Conservation (phyloP, 1,140 invertebrate genomes). For the Drosophila nigrodunni region DNA sequence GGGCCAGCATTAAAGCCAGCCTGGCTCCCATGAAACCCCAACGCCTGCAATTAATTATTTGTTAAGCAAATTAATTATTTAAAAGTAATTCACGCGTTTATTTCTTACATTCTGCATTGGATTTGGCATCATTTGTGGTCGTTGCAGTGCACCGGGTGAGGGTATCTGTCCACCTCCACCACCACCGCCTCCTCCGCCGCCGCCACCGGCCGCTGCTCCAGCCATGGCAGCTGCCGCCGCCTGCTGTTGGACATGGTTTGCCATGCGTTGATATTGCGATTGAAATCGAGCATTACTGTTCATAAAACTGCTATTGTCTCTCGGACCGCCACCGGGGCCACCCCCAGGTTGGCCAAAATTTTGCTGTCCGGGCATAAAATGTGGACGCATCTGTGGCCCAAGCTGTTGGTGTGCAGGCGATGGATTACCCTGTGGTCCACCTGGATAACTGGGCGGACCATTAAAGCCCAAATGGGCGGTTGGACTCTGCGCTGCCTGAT, state of each 20-base stretch:
- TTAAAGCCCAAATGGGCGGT: conserved; percentile 80
- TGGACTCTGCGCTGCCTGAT: conserved; percentile 83
- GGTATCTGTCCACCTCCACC: conserved; percentile 76
- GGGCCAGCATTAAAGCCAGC: conserved; percentile 82
- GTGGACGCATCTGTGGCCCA: conserved; percentile 79
- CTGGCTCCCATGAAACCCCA: conserved; percentile 84
- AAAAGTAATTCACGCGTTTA: background rate
- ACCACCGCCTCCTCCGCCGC: conserved; percentile 56
- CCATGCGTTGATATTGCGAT: conserved; percentile 81
- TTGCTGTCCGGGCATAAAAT: conserved; percentile 82
- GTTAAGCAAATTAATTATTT: background rate
- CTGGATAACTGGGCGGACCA: conserved; percentile 80
- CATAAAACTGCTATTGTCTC: conserved; percentile 74
- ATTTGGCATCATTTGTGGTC: conserved; percentile 79
- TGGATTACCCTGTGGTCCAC: conserved; percentile 77
- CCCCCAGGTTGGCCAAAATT: conserved; percentile 74
- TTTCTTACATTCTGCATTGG: conserved; percentile 82
- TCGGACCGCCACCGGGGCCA: conserved; percentile 72
- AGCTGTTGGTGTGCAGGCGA: conserved; percentile 81
- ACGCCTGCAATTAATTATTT: conserved; percentile 53
- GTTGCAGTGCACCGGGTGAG: conserved; percentile 71
- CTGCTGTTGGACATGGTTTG: conserved; percentile 78
- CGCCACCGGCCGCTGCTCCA: conserved; percentile 39
- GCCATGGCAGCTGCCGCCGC: conserved; percentile 78
- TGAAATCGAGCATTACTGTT: conserved; percentile 81